Evolutionary conservation across 2,888 invertebrate species (phyloP), one percentile per base, ranked within the genome.

Genomic region (Leptinotarsa peninsularis): DNA sequence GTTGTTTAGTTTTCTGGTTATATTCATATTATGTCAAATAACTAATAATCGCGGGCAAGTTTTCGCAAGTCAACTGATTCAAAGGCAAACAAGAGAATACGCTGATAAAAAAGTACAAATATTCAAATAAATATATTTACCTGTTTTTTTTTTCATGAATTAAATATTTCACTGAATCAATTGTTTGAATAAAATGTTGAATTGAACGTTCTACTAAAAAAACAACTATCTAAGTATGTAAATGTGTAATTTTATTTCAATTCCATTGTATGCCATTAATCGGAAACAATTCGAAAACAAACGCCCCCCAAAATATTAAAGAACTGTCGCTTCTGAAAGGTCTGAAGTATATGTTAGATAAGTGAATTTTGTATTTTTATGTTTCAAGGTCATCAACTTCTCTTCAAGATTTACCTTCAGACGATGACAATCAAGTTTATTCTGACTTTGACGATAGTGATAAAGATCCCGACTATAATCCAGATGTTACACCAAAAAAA

Each of bases 341-440:
- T 52, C 52, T 52, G 52, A 52, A 52, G 52, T 52, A 52, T 50
- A 50, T 50, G 50, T 50, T 7, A 17, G 1, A 50, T 52, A 52
- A n/a, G 52, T 52, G 52, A 52, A 52, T 52, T 15, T 15, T 52
- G 52, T 52, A 13, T 52, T 52, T 52, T 52, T 52, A 52, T 50
- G 52, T 52, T 52, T 52, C 52, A 52, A 52, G 17, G 52, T n/a
- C 52, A 52, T 52, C 52, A 52, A 52, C 52, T 14, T 17, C 52
- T 52, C 52, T 52, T 52, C 52, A 52, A 52, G 52, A 52, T 52
- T 52, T 52, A 17, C 52, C 52, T 52, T 52, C 17, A 52, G 52
- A 52, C 52, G 52, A 52, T 52, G 4, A 52, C 52, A 52, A 52
- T 52, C 52, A 52, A 52, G 52, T 52, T 58, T 58, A 58, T 58